A percentile compares a stretch with the other conserved stretches of the same genome.
phyloP scores from a whole-genome alignment of 2,797 vertebrate genomes.

The Tympanoctomys barrerae region DNA sequence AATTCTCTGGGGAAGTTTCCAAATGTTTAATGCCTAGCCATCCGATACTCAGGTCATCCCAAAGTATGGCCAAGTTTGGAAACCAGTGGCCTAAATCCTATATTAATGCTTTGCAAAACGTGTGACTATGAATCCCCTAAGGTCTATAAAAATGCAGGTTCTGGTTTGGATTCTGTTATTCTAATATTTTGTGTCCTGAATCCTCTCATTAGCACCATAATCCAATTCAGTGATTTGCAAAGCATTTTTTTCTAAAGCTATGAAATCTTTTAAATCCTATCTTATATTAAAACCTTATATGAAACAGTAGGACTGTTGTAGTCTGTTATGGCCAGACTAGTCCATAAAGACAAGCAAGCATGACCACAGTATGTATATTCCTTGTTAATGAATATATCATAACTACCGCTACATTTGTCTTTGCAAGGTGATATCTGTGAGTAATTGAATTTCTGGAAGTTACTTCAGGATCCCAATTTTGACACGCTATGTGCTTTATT shows the following conservation, averaged over 20 bases:
- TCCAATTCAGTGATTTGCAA: constrained; percentile 10
- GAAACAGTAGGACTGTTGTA: not conserved
- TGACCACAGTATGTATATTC: not conserved
- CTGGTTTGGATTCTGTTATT: not conserved
- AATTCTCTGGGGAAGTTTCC: constrained; percentile 47
- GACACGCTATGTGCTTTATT: not conserved
- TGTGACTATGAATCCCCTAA: constrained; percentile 24
- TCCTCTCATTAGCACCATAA: not conserved
- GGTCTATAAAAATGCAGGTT: constrained; percentile 31
- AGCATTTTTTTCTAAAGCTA: constrained; percentile 30
- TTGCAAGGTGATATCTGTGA: not conserved
- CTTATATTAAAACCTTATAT: not conserved
- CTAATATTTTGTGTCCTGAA: not conserved
- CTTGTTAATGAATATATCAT: not conserved
- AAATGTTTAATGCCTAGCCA: constrained; percentile 10
- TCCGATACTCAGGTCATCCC: constrained; percentile 45
- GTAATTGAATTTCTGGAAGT: constrained; percentile 43
- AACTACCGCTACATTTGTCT: not conserved
- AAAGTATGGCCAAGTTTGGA: constrained; percentile 64
- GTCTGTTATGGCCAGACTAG: not conserved
- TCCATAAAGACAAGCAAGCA: not conserved
- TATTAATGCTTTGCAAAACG: constrained; percentile 32
- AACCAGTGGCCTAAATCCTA: constrained; percentile 62
- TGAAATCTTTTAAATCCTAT: constrained; percentile 16
- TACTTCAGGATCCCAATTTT: constrained; percentile 6